Base-by-base conservation (phyloP, 2,888 invertebrate species). In the Cremastinae sp. region DNA sequence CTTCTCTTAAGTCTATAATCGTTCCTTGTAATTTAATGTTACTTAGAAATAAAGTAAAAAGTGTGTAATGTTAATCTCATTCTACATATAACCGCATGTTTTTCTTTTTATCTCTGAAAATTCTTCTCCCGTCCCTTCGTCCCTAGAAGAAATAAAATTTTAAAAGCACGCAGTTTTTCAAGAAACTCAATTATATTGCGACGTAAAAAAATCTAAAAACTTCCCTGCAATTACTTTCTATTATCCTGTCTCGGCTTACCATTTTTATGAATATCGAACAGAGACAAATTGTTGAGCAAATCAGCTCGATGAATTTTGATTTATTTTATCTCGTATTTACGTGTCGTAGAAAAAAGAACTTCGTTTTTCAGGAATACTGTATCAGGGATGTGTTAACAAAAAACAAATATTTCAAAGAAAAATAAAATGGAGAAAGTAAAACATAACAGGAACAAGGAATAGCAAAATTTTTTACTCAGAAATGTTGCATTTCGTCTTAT, bases 1-100 rank as follows among this genome's bases (percentile, higher is more conserved):
- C 43, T 68, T 65, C 22, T 68, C 68, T 72, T 58, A 75, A 68
- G 47, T 68, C 62, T 72, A 68, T 75, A 75, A 75, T 75, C 66
- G 56, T 75, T 72, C 68, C 72, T 76, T 59, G 76, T 72, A 72
- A 75, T 80, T 58, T 68, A 78, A 78, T 41, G 69, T 74, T 64
- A 64, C 78, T 78, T 80, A 80, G 68, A 80, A 79, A 79, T 75
- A 75, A 79, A 80, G 75, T 75, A 72, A 78, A 80, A 78, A 79
- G 71, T 78, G 74, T 75, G 72, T 28, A 28, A 72, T 76, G 76
- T 76, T 74, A 68, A 53, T 74, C 74, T 72, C 72, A 41, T 47
- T 69, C 56, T 66, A 78, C 78, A 81, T 79, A 80, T 78, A 78
- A 74, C 37, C 68, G 70, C 76, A 72, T 69, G 56, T 49, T 71